phyloP scores from a whole-genome alignment of 2,113 vertebrate genomes.

The Buteo buteo region DNA sequence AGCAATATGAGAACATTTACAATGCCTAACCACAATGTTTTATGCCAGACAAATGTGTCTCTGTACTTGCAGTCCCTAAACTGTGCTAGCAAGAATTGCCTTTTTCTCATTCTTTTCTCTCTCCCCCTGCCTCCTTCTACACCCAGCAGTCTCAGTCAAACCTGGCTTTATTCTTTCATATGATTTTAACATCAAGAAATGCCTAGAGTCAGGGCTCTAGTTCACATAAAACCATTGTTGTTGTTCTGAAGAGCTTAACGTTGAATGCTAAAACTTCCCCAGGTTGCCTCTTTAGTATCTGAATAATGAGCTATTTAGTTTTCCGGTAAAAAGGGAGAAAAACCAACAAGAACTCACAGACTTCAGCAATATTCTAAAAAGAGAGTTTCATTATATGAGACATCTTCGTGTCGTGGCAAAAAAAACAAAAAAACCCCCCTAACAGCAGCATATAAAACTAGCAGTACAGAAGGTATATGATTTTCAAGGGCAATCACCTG shows the following conservation, averaged over 20 bases:
- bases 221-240: neutral
- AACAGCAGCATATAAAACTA: neutral
- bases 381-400: neutral
- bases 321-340: neutral
- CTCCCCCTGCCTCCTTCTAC: neutral
- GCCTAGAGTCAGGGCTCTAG: neutral
- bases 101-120: constrained; percentile 14
- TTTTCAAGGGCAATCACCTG: neutral
- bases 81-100: neutral
- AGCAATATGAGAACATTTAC: constrained; percentile 62
- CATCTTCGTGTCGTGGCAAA: neutral
- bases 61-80: constrained; percentile 46
- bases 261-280: neutral
- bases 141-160: neutral
- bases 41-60: constrained; percentile 48
- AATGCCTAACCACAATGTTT: constrained; percentile 46
- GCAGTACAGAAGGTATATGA: neutral
- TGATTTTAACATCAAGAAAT: neutral
- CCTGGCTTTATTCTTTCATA: neutral
- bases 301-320: neutral
- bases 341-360: neutral
- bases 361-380: neutral
- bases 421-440: neutral
- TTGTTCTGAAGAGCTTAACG: neutral
- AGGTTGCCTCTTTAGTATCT: constrained; percentile 11